Base-by-base conservation (phyloP, 2,888 invertebrate genomes). In the Byasa hedistus region DNA sequence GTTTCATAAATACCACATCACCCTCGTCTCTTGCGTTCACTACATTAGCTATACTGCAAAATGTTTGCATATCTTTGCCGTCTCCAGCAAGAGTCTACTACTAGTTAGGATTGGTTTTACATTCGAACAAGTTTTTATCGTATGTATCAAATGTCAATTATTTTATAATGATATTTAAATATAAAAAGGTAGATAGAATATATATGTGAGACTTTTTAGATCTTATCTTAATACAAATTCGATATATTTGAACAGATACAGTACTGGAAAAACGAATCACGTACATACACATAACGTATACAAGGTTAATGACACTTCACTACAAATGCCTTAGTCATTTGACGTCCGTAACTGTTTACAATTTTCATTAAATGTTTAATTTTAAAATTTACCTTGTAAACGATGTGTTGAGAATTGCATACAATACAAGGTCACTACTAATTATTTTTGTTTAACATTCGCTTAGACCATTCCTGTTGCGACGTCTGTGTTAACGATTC, bases 241-340 rank as follows among this genome's bases (percentile, higher is more conserved):
- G 10, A 51, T 51, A n/a, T 51, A 51, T 54, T n/a, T 22, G 22
- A 19, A 22, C n/a, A 54, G 52, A 54, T 57, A 57, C 27, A 48
- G 36, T 27, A 57, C 32, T 27, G 52, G 36, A 58, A 55, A 65
- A 55, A 27, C 55, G 39, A 22, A 54, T 36, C 32, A 61, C 27
- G 32, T 54, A 55, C 19, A 39, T 55, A 32, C 48, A 44, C 23
- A 27, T 51, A 27, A 27, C n/a, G 4, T 36, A 12, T 36, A 52
- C 52, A 22, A 36, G 66, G 66, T 66, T 58, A 66, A 66, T 55
- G 66, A 62, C 62, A 58, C 27, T 58, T 58, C 52, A 23, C 24
- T 58, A 62, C 27, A 58, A 48, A 66, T 58, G 57, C 48, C n/a
- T 48, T 48, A 57, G n/a, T 27, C 57, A 57, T 61, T 36, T 24